These are phyloP conservation scores for Drosophila pegasa DNA, from an alignment of 2,888 invertebrate genomes.

Conservation along the genomic window DNA sequence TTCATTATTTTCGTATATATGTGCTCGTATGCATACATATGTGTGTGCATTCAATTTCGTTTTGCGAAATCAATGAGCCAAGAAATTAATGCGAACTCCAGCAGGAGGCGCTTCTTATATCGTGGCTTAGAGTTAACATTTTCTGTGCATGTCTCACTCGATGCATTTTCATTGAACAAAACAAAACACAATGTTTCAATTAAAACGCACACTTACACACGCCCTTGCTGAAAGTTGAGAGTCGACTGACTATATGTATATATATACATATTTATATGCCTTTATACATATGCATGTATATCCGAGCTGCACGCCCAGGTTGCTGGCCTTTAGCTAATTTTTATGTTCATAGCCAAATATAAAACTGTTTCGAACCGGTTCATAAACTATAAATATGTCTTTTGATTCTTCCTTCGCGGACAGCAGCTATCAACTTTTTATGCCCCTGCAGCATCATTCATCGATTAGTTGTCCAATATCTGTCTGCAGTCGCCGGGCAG, in stretches of 20 bases:
- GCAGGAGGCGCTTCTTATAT: background rate
- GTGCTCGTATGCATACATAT: slow-evolving; percentile 17
- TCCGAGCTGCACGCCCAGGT: background rate
- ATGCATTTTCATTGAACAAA: slow-evolving; percentile 64
- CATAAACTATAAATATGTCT: background rate
- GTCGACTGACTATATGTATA: background rate
- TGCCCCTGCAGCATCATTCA: slow-evolving; percentile 16
- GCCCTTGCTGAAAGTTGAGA: slow-evolving; percentile 22
- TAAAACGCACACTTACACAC: slow-evolving; percentile 41
- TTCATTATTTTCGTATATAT: slow-evolving; percentile 35
- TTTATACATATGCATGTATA: background rate
- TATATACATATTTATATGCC: background rate
- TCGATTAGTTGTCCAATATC: slow-evolving; percentile 38
- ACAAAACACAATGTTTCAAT: slow-evolving; percentile 59
- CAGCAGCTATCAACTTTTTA: slow-evolving; percentile 9
- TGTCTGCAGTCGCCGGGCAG: slow-evolving; percentile 43
- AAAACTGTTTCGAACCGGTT: background rate
- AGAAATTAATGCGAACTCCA: slow-evolving; percentile 68
- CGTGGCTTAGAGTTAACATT: slow-evolving; percentile 20
- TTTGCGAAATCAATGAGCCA: slow-evolving; percentile 76
- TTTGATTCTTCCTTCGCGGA: slow-evolving; percentile 4
- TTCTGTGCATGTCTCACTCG: slow-evolving; percentile 51
- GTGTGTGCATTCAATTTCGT: slow-evolving; percentile 75
- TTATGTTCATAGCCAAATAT: background rate
- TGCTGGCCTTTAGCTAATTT: background rate